Evolutionary conservation across 2,113 vertebrate genomes (phyloP).

Genomic region (Ploceus nigricollis): DNA sequence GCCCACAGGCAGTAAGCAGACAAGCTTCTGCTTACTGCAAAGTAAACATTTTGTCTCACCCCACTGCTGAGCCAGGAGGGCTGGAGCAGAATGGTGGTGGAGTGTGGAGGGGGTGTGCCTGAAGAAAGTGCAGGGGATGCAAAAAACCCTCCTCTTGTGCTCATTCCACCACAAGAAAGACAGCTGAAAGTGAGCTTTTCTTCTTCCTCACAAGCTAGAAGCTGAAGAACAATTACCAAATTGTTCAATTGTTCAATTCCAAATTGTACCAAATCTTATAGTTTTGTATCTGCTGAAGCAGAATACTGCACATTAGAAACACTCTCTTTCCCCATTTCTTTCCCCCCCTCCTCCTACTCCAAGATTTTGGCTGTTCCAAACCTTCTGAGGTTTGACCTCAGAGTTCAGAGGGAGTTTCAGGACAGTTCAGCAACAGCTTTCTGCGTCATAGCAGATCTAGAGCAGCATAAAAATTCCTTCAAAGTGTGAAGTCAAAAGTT

Average conservation of each 20-base stretch:
- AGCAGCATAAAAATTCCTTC: not conserved
- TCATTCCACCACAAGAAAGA: not conserved
- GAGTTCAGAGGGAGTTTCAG: not conserved
- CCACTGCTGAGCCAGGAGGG: not conserved
- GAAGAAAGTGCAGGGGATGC: not conserved
- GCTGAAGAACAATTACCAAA: not conserved
- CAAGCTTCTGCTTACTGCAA: not conserved
- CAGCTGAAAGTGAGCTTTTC: not conserved
- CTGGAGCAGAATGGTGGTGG: not conserved
- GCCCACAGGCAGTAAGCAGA: not conserved
- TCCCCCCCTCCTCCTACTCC: fast-evolving
- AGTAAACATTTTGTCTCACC: not conserved
- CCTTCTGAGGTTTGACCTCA: not conserved
- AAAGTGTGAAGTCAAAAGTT: not conserved
- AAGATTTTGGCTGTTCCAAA: not conserved
- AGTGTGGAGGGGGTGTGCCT: not conserved
- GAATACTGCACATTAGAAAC: not conserved
- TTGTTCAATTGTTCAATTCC: not conserved
- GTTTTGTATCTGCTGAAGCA: not conserved
- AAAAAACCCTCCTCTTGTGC: not conserved
- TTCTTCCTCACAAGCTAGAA: not conserved
- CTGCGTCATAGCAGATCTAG: not conserved
- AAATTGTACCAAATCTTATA: not conserved
- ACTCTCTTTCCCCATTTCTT: not conserved
- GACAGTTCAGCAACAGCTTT: not conserved